These are phyloP conservation scores for Prenolepis imparis DNA, from an alignment of 2,888 invertebrate species.

Conservation along the genomic window DNA sequence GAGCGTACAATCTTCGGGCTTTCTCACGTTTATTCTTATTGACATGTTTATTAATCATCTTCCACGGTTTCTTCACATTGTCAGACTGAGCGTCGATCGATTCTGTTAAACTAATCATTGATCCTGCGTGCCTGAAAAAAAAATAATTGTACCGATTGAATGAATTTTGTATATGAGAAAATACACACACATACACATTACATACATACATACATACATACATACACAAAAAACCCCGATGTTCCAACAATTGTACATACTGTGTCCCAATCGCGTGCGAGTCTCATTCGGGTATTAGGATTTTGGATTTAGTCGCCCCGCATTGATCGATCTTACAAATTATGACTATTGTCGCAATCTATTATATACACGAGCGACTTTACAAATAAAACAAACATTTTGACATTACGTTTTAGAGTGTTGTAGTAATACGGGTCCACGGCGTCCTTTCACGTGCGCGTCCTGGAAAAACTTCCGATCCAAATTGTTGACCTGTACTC, in stretches of 20 bases:
- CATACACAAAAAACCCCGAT: neutral
- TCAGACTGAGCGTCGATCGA: conserved; percentile 71
- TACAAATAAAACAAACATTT: conserved; percentile 61
- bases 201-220: no score
- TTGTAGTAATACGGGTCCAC: conserved; percentile 67
- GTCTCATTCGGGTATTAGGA: neutral
- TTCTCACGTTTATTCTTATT: conserved; percentile 97
- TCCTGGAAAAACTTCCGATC: conserved; percentile 89
- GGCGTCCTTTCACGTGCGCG: conserved; percentile 72
- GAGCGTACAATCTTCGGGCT: conserved; percentile 93
- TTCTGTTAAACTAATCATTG: conserved; percentile 71
- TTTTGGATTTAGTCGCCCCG: neutral
- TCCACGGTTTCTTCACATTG: conserved; percentile 90
- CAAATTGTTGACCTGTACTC: conserved; percentile 87
- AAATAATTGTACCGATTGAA: conserved; percentile 9
- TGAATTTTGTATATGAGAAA: conserved; percentile 41
- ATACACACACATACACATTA: neutral
- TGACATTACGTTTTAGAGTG: conserved; percentile 67
- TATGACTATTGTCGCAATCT: conserved; percentile 60
- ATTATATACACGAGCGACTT: conserved; percentile 57
- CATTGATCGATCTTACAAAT: conserved; percentile 7
- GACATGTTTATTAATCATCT: conserved; percentile 93
- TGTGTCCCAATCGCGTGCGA: conserved; percentile 14
- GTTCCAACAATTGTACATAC: conserved; percentile 5
- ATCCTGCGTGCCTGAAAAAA: conserved; percentile 68